A percentile compares a stretch with the other conserved stretches of the same genome.
Evolutionary conservation across 2,113 vertebrate genomes (phyloP).

Genomic region (Setophaga coronata): DNA sequence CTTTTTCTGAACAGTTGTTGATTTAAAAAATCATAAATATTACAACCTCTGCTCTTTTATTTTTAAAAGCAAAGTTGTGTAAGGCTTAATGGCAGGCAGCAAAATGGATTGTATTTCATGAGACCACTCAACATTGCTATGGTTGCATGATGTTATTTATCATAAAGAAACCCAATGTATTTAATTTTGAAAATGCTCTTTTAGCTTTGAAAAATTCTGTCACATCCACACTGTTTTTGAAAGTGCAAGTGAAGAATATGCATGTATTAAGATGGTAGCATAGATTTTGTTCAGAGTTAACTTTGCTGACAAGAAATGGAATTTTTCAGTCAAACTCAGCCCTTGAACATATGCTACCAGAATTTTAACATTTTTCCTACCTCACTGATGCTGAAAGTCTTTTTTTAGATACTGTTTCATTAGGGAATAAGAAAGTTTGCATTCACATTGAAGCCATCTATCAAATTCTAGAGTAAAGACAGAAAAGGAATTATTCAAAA

Average conservation of each 20-base stretch:
- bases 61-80: conserved; percentile 39
- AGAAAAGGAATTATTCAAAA: neutral
- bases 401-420: neutral
- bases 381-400: neutral
- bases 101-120: neutral
- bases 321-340: neutral
- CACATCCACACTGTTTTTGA: neutral
- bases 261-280: neutral
- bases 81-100: neutral
- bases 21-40: conserved; percentile 49
- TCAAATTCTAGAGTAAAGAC: neutral
- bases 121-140: neutral
- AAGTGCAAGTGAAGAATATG: neutral
- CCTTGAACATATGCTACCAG: neutral
- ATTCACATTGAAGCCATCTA: neutral
- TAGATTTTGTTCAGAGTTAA: neutral
- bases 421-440: neutral
- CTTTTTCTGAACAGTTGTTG: neutral
- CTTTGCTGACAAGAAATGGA: neutral
- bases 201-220: neutral
- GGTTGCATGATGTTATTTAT: neutral
- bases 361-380: neutral
- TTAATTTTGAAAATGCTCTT: neutral
- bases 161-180: neutral
- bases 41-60: neutral